A percentile compares a stretch with the other conserved stretches of the same genome.
These are phyloP conservation scores for Theonella swinhoei DNA, from an alignment of 37 sponge, comb jelly and placozoan genomes.

Conservation along the genomic window DNA sequence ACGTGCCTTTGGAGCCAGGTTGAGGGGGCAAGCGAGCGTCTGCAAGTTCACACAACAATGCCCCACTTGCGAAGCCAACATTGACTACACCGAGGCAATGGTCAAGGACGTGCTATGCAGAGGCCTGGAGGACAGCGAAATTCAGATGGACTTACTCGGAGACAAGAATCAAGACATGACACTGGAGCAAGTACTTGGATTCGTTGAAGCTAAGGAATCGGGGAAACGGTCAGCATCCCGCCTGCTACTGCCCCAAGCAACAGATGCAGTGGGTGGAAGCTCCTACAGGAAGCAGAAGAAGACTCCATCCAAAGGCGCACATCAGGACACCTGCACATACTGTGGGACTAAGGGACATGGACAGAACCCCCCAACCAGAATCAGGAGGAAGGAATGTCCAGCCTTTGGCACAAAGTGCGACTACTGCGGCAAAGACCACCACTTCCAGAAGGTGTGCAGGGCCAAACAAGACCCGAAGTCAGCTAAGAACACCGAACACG, in stretches of 20 bases:
- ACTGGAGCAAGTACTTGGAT: constrained; percentile 20
- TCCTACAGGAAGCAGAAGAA: constrained; percentile 9
- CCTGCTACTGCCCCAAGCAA: constrained; percentile 36
- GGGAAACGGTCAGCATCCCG: constrained; percentile 29
- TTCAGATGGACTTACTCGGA: constrained; percentile 44
- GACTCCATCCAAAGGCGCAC: background rate
- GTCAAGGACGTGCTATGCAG: constrained; percentile 13
- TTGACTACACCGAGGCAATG: constrained; percentile 30
- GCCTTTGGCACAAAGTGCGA: constrained; percentile 30
- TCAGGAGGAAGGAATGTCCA: constrained; percentile 45
- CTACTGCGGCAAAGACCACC: constrained; percentile 20
- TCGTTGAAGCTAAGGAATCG: constrained; percentile 27
- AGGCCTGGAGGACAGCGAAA: constrained; percentile 35
- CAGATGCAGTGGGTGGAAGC: constrained; percentile 12
- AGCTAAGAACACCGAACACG: constrained; percentile 1
- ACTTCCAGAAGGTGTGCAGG: constrained; percentile 38
- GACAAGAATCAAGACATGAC: constrained; percentile 48
- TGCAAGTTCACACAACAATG: constrained; percentile 42
- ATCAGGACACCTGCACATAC: constrained; percentile 24
- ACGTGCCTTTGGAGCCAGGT: constrained; percentile 42
- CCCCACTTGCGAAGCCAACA: constrained; percentile 5
- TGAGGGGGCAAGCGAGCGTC: constrained; percentile 43
- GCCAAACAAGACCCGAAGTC: background rate
- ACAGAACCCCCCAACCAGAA: constrained; percentile 25
- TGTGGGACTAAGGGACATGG: constrained; percentile 32